Evolutionary conservation across 1,140 invertebrate species (phyloP), one percentile per base, ranked within the genome.

Genomic region (Diplogasteroides magnus): DNA sequence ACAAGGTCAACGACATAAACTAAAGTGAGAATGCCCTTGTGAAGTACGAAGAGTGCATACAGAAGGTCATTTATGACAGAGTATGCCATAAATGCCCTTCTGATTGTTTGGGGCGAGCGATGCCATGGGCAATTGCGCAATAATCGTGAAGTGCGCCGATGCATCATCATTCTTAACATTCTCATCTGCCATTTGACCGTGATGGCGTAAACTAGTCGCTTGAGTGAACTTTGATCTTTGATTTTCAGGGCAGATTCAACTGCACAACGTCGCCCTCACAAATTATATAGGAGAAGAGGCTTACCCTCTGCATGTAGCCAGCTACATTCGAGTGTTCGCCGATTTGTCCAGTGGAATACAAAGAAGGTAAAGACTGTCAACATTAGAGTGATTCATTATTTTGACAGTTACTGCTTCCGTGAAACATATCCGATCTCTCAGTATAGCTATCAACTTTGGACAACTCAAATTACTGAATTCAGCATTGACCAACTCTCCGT

Each of bases 221-320:
- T n/a, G n/a, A n/a, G n/a, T n/a, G n/a, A n/a, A n/a, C n/a, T n/a
- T n/a, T n/a, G n/a, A 61, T 61, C 28, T 11, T 13, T 61, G 11
- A 1, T 29, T 67, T 27, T n/a, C 66, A 65, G 63, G 15, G 60
- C 65, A 55, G 27, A 60, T 72, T 27, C 48, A 61, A 27, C 73
- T 74, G 61, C 69, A 74, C 31, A 69, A 62, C 11, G 69, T 64
- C 15, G 73, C 73, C 1, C 31, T 74, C 15, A 74, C 73, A 0
- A 72, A 74, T 58, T 55, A 48, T 1, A 63, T 57, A 25, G 73
- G 73, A 57, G 69, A 74, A 37, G 73, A 74, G 29, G 31, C 56
- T 6, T 74, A 68, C 32, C 73, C 73, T 0, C 26, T 68, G 26
- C 58, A 65, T 11, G 64, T 74, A 31, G 27, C 57, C 14, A 58